phyloP scores from a whole-genome alignment of 2,888 invertebrate genomes.

The Hyposoter dolosus region DNA sequence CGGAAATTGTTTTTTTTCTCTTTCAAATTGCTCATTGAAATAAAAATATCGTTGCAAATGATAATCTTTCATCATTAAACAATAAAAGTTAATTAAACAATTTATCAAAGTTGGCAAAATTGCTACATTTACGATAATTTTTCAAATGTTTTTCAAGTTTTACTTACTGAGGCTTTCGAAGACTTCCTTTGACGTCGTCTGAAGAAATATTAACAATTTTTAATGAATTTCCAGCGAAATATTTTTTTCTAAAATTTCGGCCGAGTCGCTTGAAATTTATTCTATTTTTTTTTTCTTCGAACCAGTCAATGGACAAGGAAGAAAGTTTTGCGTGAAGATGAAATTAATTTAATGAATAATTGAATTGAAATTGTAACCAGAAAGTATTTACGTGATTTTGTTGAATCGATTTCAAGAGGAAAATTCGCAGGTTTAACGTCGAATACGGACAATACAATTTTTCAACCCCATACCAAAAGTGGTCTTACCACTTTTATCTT shows the following conservation, averaged over 20 bases:
- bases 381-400: background rate
- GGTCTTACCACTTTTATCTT: conserved; percentile 25
- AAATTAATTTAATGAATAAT: background rate
- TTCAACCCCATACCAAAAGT: background rate
- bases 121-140: no score
- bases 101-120: no score
- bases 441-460: background rate
- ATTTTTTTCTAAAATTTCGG: no score
- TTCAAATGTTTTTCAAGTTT: no score
- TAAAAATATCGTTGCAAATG: background rate
- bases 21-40: background rate
- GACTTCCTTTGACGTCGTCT: no score
- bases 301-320: background rate
- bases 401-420: background rate
- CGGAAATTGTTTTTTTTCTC: background rate
- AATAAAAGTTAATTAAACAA: no score
- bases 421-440: background rate
- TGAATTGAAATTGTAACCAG: background rate
- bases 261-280: no score
- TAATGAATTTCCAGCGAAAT: no score
- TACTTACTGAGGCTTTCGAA: no score
- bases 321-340: background rate
- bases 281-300: no score
- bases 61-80: no score
- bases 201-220: no score